Base-by-base conservation (phyloP, 2,888 invertebrate species). In the Drosophila paramelanica region DNA sequence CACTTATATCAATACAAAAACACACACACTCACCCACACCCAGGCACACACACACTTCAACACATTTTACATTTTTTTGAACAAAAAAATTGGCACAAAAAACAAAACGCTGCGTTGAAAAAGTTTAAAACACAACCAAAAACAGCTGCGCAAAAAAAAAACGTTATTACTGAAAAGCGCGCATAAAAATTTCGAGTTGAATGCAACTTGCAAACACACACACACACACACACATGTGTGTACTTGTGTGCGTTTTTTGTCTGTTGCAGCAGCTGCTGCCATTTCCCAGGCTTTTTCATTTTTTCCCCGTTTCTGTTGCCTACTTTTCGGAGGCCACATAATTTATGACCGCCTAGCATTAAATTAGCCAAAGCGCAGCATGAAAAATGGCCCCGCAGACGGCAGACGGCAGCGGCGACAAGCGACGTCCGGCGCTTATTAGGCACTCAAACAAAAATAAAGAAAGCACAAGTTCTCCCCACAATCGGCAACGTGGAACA, bases 341-440 rank as follows among this genome's bases (percentile, higher is more conserved):
- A 87, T 87, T 89, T 89, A 89, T 87, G 86, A 64, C 77, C 77
- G 73, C 77, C 79, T 73, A 75, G 79, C 90, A 81, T 87, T 87
- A 87, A 86, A 87, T 89, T 85, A 88, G 84, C 85, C 88, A 89
- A 80, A 78, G 90, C 89, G 79, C 87, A 77, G 79, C 85, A 85
- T 89, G 87, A 90, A 88, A 89, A 89, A 89, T 89, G 69, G 87
- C 62, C 53, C 68, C 66, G 53, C 60, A 57, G 79, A 60, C 65
- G 87, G 65, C 67, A 62, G 69, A 55, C 68, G 86, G 75, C 64
- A 39, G 51, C 52, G 53, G 67, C 88, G 80, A 82, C 88, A 78
- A 77, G 68, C 81, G 64, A 64, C 88, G 82, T 81, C 89, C 85
- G 87, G 70, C 68, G 84, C 85, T 89, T 89, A 87, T 83, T 87